These are phyloP conservation scores for Brachionus rubens DNA, from an alignment of 1,140 invertebrate genomes.

Conservation along the genomic window DNA sequence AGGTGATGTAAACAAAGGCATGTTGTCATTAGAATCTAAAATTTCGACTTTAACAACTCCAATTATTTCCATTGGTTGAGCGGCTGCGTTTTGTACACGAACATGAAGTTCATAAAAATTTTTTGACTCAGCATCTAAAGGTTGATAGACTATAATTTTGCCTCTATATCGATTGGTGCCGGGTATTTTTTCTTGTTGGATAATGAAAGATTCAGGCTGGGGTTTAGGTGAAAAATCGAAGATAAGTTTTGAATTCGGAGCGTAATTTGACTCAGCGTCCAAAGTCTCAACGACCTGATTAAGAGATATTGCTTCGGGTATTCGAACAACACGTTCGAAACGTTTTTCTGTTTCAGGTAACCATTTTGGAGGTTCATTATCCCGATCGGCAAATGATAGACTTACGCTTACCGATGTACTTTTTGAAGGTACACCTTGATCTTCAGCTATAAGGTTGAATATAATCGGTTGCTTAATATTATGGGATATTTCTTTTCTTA, in stretches of 20 bases:
- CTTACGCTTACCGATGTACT: neutral
- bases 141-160: constrained; percentile 41
- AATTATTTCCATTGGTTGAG: constrained; percentile 86
- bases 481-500: neutral
- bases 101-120: constrained; percentile 33
- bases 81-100: constrained; percentile 74
- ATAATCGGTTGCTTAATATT: neutral
- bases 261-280: constrained; percentile 20
- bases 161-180: constrained; percentile 60
- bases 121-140: constrained; percentile 30
- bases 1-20: constrained; percentile 86
- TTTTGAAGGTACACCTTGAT: neutral
- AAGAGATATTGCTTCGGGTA: constrained; percentile 4
- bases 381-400: constrained; percentile 19
- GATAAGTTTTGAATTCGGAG: neutral
- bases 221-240: constrained; percentile 36
- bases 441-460: constrained; percentile 31
- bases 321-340: constrained; percentile 12
- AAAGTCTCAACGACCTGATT: constrained; percentile 44
- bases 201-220: constrained; percentile 24
- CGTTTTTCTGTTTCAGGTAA: constrained; percentile 23
- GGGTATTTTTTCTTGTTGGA: constrained; percentile 56
- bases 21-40: constrained; percentile 87
- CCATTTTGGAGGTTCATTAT: constrained; percentile 40
- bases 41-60: constrained; percentile 82